Base-by-base conservation (phyloP, 2,888 invertebrate species). In the Ametastegia equiseti region DNA sequence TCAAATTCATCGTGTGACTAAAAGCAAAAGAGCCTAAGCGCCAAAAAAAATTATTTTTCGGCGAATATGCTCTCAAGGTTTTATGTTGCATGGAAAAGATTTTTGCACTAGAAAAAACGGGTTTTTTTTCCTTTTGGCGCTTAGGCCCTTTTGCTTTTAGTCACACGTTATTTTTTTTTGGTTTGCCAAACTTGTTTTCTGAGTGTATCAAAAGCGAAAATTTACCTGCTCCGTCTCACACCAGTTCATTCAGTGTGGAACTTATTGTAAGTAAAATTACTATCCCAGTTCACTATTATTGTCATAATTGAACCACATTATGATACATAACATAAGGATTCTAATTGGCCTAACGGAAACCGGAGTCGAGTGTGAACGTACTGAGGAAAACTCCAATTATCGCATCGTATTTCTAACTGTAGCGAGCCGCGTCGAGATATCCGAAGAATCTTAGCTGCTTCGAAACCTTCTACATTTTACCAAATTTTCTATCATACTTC, bases 171-270 rank as follows among this genome's bases (percentile, higher is more conserved):
- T n/a, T n/a, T n/a, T n/a, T n/a, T n/a, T n/a, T n/a, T n/a, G n/a
- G n/a, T n/a, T n/a, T n/a, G n/a, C n/a, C n/a, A n/a, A n/a, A n/a
- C n/a, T n/a, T n/a, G n/a, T n/a, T n/a, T n/a, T n/a, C n/a, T n/a
- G n/a, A n/a, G n/a, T n/a, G n/a, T n/a, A n/a, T n/a, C 39, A 67
- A 39, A 67, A 67, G 67, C 39, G 67, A 67, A 67, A 67, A 65
- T 19, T 4, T 19, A 36, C 7, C 15, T 7, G 19, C 13, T 23
- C 57, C 57, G 30, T 23, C 23, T 60, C 27, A 13, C 15, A 30
- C 2, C 13, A 30, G 13, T 30, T 30, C 13, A 30, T 60, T 15
- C 60, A 30, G 5, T 27, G 27, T 7, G 30, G 30, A 60, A 60
- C 15, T 60, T 15, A 30, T 60, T 30, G 4, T 13, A 60, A 54